phyloP scores from a whole-genome alignment of 2,797 vertebrate species.

The Pangasius sanitwongsei region DNA sequence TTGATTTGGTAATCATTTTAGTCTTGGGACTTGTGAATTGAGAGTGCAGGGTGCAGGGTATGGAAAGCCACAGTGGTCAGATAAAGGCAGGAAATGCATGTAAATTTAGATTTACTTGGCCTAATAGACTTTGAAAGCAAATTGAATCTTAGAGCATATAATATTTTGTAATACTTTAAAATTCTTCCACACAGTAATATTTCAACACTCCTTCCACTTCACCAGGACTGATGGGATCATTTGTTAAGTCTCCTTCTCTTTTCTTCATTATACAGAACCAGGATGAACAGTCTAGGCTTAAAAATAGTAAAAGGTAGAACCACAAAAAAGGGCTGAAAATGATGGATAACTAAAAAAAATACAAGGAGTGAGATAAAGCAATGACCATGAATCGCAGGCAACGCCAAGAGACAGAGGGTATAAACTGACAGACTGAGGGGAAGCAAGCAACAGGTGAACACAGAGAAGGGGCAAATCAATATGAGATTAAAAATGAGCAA shows the following conservation, averaged over 20 bases:
- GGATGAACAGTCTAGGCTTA: neutral
- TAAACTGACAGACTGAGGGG: neutral
- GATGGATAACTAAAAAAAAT: neutral
- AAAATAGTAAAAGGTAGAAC: neutral
- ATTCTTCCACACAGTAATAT: neutral
- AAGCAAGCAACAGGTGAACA: neutral
- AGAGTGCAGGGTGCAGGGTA: neutral
- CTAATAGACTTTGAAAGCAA: neutral
- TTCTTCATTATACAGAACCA: neutral
- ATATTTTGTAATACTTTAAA: neutral
- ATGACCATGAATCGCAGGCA: neutral
- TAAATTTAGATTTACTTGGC: neutral
- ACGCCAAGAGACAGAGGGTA: neutral
- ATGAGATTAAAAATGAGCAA: neutral
- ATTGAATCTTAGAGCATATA: neutral
- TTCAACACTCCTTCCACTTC: too few species aligned
- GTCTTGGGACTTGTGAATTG: neutral
- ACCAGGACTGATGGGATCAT: too few species aligned
- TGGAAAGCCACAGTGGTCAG: neutral
- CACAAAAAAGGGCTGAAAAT: neutral
- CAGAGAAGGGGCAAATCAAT: neutral
- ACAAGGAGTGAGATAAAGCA: neutral
- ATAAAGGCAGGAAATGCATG: neutral
- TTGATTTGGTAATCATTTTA: neutral
- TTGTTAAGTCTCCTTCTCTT: neutral